Base-by-base conservation (phyloP, 2,113 vertebrate species). In the Petroica traversi region DNA sequence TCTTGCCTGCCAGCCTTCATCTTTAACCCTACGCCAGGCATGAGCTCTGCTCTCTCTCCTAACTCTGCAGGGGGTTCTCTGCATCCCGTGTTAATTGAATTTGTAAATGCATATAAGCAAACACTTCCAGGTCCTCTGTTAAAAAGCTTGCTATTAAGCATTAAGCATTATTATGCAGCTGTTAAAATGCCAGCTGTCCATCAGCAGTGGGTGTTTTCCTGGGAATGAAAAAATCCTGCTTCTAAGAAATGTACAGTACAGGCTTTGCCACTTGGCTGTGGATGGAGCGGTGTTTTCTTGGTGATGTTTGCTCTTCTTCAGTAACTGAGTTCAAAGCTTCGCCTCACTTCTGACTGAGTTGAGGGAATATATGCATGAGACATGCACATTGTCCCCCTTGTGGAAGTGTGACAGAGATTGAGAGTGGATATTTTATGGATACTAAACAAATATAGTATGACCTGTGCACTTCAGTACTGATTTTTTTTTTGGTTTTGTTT, bases 211-310 rank as follows among this genome's bases (percentile, higher is more conserved):
- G 46, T 91, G 36, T 91, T 81, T 78, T 57, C 4, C 4, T 15
- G 63, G 62, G 62, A 81, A 40, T 62, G 61, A 48, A 91, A 58
- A 84, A 59, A 15, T 15, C 22, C 9, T 4, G 0, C 76, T 91
- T 72, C 40, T 55, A 28, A 61, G 72, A 62, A 57, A 33, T 26
- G 40, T 66, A 15, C 5, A 3, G 28, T 24, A n/a, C 20, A 31
- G 8, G 15, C 40, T 89, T 61, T 76, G 49, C 43, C 29, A 45
- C 0, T 90, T 0, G 0, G 5, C 58, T 0, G 0, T 40, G 61
- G 46, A 19, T 0, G 1, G 28, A 84, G 19, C 0, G 0, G 8
- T 43, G 19, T 28, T 91, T 89, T 68, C 38, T 45, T 58, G 58
- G 14, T 19, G 55, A 13, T 3, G 4, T 49, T 81, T 62, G 19